Conservation (phyloP, 2,113 vertebrate genomes). For the Oryzias javanicus region DNA sequence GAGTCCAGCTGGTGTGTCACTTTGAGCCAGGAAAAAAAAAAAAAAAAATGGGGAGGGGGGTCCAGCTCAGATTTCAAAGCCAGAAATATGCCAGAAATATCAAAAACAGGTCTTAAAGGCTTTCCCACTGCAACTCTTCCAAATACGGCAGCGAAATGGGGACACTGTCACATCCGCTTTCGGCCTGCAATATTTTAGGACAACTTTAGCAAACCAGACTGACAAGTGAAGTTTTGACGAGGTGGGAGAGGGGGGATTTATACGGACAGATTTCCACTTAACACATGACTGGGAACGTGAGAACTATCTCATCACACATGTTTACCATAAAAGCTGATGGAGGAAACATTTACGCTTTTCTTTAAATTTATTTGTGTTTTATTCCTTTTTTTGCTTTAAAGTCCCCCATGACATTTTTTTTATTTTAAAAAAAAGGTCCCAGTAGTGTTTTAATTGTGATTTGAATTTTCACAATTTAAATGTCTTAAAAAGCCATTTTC, state of each 20-base stretch:
- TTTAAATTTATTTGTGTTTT: neutral
- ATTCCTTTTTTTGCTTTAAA: too few species aligned
- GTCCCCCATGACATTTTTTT: too few species aligned
- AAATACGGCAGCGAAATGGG: neutral
- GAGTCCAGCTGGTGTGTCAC: slow-evolving; percentile 15
- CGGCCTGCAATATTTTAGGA: neutral
- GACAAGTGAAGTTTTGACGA: neutral
- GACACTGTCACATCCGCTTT: neutral
- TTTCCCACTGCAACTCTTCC: neutral
- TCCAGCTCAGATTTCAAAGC: slow-evolving; percentile 7
- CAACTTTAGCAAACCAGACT: neutral
- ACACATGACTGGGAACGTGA: too few species aligned
- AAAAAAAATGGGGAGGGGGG: neutral
- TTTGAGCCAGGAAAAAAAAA: slow-evolving; percentile 4
- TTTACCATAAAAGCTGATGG: neutral
- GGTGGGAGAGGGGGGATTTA: neutral
- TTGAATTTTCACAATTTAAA: too few species aligned
- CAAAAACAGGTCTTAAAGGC: neutral
- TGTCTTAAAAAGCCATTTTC: too few species aligned
- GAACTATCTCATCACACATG: neutral
- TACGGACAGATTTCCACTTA: neutral
- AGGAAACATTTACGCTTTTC: neutral
- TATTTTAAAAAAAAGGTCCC: too few species aligned
- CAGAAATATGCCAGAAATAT: slow-evolving; percentile 10
- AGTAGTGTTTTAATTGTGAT: too few species aligned